phyloP scores from a whole-genome alignment of 2,888 invertebrate genomes.

The Erannis defoliaria region DNA sequence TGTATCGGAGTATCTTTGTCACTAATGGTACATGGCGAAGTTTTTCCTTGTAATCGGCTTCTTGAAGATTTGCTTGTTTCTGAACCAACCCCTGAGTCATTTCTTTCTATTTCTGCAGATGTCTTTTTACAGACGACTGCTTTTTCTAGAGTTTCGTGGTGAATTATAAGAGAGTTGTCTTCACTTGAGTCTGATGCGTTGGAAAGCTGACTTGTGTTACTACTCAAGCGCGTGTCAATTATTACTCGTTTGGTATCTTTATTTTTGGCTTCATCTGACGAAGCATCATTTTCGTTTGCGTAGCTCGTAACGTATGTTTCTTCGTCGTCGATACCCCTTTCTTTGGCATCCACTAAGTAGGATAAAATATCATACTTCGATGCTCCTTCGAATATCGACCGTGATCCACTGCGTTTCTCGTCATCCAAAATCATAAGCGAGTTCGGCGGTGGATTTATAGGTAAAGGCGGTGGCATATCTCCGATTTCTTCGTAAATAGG shows the following conservation, averaged over 20 bases:
- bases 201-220: slow-evolving; percentile 91
- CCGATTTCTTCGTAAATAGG: slow-evolving; percentile 93
- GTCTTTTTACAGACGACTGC: slow-evolving; percentile 85
- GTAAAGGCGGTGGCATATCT: slow-evolving; percentile 92
- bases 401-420: slow-evolving; percentile 89
- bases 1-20: slow-evolving; percentile 88
- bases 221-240: slow-evolving; percentile 84
- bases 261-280: slow-evolving; percentile 84
- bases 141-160: slow-evolving; percentile 86
- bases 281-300: slow-evolving; percentile 82
- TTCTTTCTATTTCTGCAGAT: slow-evolving; percentile 93
- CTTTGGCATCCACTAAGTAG: slow-evolving; percentile 95
- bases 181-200: slow-evolving; percentile 95
- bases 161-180: slow-evolving; percentile 90
- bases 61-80: slow-evolving; percentile 96
- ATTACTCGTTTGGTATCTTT: slow-evolving; percentile 83
- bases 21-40: slow-evolving; percentile 76
- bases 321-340: slow-evolving; percentile 90
- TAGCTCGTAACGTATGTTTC: slow-evolving; percentile 90
- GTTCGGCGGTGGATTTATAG: slow-evolving; percentile 91
- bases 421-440: slow-evolving; percentile 89
- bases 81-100: slow-evolving; percentile 97
- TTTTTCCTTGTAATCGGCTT: slow-evolving; percentile 89
- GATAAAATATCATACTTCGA: slow-evolving; percentile 96
- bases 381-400: slow-evolving; percentile 92